Base-by-base conservation (phyloP, 1,140 invertebrate species). In the Lordiphosa collinella region DNA sequence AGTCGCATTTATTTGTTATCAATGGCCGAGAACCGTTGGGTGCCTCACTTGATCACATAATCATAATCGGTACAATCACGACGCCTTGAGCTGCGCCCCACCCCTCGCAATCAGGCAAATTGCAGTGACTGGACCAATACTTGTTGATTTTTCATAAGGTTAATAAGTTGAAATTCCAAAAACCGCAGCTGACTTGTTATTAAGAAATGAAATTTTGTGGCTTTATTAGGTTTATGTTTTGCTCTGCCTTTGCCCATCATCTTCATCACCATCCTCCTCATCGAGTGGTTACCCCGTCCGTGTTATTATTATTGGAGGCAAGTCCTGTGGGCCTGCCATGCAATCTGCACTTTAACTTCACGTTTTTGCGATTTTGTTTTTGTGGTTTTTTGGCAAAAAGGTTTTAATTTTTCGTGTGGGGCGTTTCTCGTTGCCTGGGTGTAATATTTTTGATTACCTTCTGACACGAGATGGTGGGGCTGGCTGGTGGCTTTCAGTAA, bases 121-220 rank as follows among this genome's bases (percentile, higher is more conserved):
- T 64, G 49, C 40, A 41, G 32, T 9, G 32, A 16, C 25, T 47
- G 18, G n/a, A 41, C 22, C 57, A 51, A 43, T 51, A 59, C 60
- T 80, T 79, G 76, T 75, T 70, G 70, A 70, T 70, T 80, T 80
- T 63, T 40, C 60, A 43, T 50, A 50, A 75, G 72, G 78, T 80
- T 80, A 82, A 82, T 80, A 71, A 76, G 75, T 80, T 82, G 35
- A 80, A 76, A 59, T 70, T 70, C 58, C 34, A 44, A 52, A 16
- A 51, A 25, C 34, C 32, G 13, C 18, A 7, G 22, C 16, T 36
- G 7, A 58, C 44, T 55, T 68, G 62, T 85, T 84, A 84, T 84
- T 84, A 84, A 84, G 79, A 84, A 84, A 84, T 84, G 78, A 84
- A 84, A 79, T 79, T 84, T 84, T 84, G 78, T 84, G 85, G 78